Percentiles rank a stretch among this genome's conserved stretches.
phyloP scores from a whole-genome alignment of 2,888 invertebrate genomes.

The Norana najaformis region DNA sequence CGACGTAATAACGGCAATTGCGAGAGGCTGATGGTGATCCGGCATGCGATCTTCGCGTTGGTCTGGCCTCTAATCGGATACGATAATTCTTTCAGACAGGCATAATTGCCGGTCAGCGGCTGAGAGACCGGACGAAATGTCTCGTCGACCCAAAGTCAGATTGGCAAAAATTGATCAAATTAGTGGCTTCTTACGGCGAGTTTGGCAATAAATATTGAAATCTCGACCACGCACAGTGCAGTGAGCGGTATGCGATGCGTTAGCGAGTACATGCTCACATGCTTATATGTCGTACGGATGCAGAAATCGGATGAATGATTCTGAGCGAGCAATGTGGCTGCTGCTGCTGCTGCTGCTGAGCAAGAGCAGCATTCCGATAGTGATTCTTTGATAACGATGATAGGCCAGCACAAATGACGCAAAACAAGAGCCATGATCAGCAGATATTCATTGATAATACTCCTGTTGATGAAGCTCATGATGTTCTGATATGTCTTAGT shows the following conservation, averaged over 20 bases:
- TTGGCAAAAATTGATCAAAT: conserved; percentile 27
- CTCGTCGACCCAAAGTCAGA: background rate
- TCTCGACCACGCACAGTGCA: background rate
- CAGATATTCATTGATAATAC: too few relatives aligned
- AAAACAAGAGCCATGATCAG: too few relatives aligned
- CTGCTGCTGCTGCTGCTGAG: too few relatives aligned
- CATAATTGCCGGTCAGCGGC: conserved; percentile 10
- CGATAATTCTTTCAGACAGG: conserved; percentile 24
- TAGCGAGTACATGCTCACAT: background rate
- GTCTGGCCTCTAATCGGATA: conserved; percentile 20
- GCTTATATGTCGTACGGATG: background rate
- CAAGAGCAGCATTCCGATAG: background rate
- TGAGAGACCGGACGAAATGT: background rate
- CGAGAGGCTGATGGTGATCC: background rate
- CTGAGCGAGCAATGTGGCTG: background rate
- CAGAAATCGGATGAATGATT: background rate
- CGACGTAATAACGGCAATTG: conserved; percentile 6
- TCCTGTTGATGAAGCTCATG: too few relatives aligned
- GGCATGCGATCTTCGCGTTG: background rate
- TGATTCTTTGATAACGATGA: background rate
- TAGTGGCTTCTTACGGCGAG: background rate
- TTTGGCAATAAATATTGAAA: conserved; percentile 24
- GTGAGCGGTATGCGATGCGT: background rate
- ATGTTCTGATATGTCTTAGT: too few relatives aligned
- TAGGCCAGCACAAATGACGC: background rate